Evolutionary conservation across 35 echinoderm and acorn worm species (phyloP), one percentile per base, ranked within the genome.

Genomic region (Ophiothrix spiculata): DNA sequence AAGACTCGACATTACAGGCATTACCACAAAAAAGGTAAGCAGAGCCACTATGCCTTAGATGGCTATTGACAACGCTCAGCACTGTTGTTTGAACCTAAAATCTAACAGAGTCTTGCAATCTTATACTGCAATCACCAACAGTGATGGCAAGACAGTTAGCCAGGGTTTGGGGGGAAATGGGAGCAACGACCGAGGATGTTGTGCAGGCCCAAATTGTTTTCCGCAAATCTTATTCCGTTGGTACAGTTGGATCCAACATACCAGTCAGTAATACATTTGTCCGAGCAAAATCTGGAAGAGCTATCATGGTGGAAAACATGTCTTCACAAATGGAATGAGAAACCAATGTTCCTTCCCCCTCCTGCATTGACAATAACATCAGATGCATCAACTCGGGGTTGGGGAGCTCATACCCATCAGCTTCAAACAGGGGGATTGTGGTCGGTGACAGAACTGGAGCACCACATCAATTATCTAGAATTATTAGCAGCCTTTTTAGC

Each of bases 391-490:
- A 75, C 78, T 28, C 34, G 41, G 39, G 89, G 88, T 32, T 95
- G 88, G 84, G 82, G 89, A 16, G 88, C 88, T 46, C 60, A n/a
- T n/a, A n/a, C n/a, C n/a, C n/a, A n/a, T n/a, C n/a, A n/a, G n/a
- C n/a, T n/a, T n/a, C n/a, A n/a, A n/a, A n/a, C n/a, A n/a, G n/a
- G n/a, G n/a, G n/a, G n/a, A n/a, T n/a, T n/a, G n/a, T 94, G 93
- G 88, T 83, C 76, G 74, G 36, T 31, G 14, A 25, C 34, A 38
- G 92, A 91, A 36, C 82, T 39, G 35, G 38, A 83, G 11, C 77
- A 90, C 77, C 78, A 90, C 33, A 94, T 94, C 46, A 94, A 91
- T 80, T 90, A 64, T 73, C 79, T 90, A 13, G 92, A 94, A 40
- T 29, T 94, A n/a, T 40, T 87, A 17, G 88, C 92, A 56, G 83